phyloP scores from a whole-genome alignment of 53 echinoderm and acorn worm genomes.

The Arbacia lixula region DNA sequence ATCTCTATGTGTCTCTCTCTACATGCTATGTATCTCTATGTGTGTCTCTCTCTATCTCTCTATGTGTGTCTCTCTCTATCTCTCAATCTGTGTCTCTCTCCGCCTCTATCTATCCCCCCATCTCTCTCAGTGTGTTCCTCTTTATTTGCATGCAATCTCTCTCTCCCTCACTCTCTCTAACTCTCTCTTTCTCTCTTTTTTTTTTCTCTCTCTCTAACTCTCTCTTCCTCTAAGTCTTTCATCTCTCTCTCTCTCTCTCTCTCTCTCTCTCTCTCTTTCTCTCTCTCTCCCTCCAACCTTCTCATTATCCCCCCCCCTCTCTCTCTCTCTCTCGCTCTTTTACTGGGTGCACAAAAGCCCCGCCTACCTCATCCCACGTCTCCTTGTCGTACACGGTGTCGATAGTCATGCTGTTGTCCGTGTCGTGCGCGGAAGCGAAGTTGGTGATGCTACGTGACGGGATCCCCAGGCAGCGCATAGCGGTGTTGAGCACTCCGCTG shows the following conservation, averaged over 20 bases:
- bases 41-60: no score
- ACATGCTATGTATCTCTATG: no score
- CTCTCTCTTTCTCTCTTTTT: not conserved
- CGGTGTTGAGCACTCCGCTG: constrained; percentile 82
- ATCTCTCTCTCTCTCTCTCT: not conserved
- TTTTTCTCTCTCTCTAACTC: not conserved
- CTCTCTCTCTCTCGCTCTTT: no score
- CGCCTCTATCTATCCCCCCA: no score
- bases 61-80: no score
- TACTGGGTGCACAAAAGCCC: no score
- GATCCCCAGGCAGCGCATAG: constrained; percentile 86
- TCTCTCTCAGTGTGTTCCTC: no score
- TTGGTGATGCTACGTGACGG: constrained; percentile 86
- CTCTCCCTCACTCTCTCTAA: no score
- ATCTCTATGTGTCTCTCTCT: no score
- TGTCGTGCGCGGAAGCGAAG: constrained; percentile 96
- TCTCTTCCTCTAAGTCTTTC: not conserved
- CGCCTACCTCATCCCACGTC: constrained; percentile 9
- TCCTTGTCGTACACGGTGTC: constrained; percentile 39
- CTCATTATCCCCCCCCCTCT: no score
- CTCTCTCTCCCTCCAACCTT: not conserved
- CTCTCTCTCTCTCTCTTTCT: not conserved
- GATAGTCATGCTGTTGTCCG: constrained; percentile 85
- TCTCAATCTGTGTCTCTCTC: no score
- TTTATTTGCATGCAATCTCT: no score